Base-by-base conservation (phyloP, 1,140 invertebrate genomes). In the Coptotermes formosanus region DNA sequence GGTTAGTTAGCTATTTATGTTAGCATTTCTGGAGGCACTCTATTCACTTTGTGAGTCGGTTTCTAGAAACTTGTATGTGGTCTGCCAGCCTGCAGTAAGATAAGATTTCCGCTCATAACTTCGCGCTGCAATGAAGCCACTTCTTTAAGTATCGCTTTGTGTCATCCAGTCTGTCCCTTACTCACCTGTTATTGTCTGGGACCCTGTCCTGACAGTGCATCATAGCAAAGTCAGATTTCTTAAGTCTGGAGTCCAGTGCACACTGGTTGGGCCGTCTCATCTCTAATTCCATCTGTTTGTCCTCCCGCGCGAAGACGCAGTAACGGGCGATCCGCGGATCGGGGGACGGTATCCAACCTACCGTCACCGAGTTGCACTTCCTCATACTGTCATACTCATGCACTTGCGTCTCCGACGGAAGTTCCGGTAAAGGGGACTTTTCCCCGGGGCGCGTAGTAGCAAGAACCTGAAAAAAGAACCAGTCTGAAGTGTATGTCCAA, bases 281-380 rank as follows among this genome's bases (percentile, higher is more conserved):
- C 21, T 87, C 83, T 25, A 87, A 87, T 21, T 85, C 88, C 45
- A 45, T 85, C 30, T 4, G 44, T 82, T 23, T 48, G 38, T 48
- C 45, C n/a, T 64, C 52, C 4, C 85, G 85, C 23, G 86, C 88
- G 25, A 59, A 84, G 32, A 88, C 85, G 82, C 87, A 88, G 84
- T 88, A 86, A 45, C 55, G 83, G 43, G 85, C 59, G 12, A n/a
- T 88, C 45, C 87, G 87, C 4, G 89, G 87, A 82, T 89, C 90
- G 0, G 90, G 89, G 0, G 91, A 89, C 0, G 91, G 89, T 52
- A 90, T 86, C 92, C 92, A 92, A 69, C 90, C 90, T 2, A 92
- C 87, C 3, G 90, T 92, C 4, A 92, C 90, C 9, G 90, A 89
- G 69, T 91, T 87, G 86, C 92, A 92, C 19, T 87, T 89, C 82